Evolutionary conservation across 2,888 invertebrate species (phyloP).

Genomic region (Parascotia fuliginaria): DNA sequence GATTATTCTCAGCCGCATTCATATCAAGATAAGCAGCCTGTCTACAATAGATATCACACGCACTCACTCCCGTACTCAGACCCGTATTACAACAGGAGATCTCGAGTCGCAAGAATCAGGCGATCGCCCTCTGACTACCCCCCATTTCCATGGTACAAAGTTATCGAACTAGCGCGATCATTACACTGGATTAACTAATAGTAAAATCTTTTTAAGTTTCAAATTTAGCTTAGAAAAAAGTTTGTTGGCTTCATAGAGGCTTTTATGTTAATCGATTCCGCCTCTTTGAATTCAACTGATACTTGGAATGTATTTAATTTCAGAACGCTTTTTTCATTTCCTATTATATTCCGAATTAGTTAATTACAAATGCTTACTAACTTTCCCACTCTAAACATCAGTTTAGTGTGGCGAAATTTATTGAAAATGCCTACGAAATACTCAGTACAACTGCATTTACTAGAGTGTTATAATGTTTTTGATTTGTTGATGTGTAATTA

Average conservation of each 20-base stretch:
- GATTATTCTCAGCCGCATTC: conserved; percentile 80
- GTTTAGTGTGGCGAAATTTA: conserved; percentile 70
- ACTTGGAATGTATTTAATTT: conserved; percentile 59
- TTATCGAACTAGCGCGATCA: conserved; percentile 88
- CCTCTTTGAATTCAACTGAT: conserved; percentile 80
- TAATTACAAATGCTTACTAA: conserved; percentile 44
- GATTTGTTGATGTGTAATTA: conserved; percentile 32
- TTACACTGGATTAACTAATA: conserved; percentile 87
- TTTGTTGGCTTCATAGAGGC: conserved; percentile 80
- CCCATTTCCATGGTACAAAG: conserved; percentile 92
- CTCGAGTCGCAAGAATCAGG: conserved; percentile 68
- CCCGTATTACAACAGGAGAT: conserved; percentile 78
- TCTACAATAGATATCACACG: conserved; percentile 78
- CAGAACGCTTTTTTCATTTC: conserved; percentile 60
- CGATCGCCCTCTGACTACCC: conserved; percentile 81
- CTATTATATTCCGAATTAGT: conserved; percentile 47
- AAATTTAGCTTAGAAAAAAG: conserved; percentile 52
- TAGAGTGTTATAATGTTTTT: conserved; percentile 33
- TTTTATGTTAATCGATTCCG: conserved; percentile 48
- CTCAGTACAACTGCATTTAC: conserved; percentile 65
- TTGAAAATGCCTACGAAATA: conserved; percentile 56
- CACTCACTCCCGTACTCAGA: conserved; percentile 64
- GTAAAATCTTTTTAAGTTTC: conserved; percentile 31
- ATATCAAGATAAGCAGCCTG: conserved; percentile 76
- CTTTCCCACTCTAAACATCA: conserved; percentile 68